These are phyloP conservation scores for Episyrphus balteatus DNA, from an alignment of 1,140 invertebrate species.

Conservation along the genomic window DNA sequence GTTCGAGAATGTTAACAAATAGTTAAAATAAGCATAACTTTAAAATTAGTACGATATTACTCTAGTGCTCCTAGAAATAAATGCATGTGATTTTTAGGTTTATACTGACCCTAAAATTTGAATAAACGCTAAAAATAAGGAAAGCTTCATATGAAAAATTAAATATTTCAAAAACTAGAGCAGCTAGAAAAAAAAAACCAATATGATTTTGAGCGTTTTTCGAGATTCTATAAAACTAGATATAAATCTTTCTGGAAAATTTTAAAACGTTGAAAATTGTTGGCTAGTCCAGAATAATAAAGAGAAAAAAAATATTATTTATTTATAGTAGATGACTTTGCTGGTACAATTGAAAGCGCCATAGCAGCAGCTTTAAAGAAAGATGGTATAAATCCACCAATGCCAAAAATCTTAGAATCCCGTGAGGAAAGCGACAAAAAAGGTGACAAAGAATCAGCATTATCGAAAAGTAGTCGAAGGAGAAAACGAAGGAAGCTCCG, in stretches of 20 bases:
- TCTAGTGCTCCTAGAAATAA: no score
- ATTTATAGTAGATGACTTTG: conserved; percentile 56
- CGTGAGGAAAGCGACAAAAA: conserved; percentile 4
- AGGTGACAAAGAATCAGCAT: conserved; percentile 15
- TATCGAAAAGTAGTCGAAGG: conserved; percentile 31
- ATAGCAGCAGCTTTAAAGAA: conserved; percentile 54
- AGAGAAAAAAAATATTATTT: conserved; percentile 35
- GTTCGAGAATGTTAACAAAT: no score
- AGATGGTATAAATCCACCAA: conserved; percentile 39
- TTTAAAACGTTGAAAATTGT: no score
- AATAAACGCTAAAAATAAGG: no score
- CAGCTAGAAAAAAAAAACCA: background rate
- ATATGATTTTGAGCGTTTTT: conserved; percentile 2
- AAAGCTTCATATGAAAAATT: no score
- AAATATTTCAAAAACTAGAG: no score
- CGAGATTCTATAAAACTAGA: conserved; percentile 37
- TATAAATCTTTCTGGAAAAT: no score
- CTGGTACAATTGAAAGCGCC: conserved; percentile 62
- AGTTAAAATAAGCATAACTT: no score
- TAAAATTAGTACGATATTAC: no score
- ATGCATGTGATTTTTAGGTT: no score
- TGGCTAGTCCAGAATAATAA: no score
- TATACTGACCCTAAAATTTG: no score
- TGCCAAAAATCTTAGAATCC: conserved; percentile 21
- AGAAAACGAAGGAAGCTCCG: conserved; percentile 36